Conservation (phyloP, 2,797 vertebrate species). For the Clamator glandarius region DNA sequence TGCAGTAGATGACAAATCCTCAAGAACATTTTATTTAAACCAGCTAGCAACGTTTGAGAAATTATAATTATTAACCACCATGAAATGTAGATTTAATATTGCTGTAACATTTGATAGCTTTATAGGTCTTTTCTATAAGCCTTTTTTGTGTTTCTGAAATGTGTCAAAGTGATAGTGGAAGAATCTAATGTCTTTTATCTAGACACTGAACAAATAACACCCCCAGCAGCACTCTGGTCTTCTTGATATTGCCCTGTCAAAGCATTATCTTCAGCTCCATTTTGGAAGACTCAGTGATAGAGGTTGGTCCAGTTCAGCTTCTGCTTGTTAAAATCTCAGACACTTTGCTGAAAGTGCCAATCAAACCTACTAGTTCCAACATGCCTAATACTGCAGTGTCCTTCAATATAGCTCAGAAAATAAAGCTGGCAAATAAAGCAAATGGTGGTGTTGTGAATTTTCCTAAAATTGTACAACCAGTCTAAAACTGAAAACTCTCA, state of each 20-base stretch:
- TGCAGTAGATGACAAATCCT: slow-evolving; percentile 24
- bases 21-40: slow-evolving; percentile 46
- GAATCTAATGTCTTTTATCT: not conserved
- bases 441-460: not conserved
- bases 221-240: not conserved
- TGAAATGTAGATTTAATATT: slow-evolving; percentile 46
- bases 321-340: not conserved
- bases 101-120: not conserved
- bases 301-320: not conserved
- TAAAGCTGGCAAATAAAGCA: not conserved
- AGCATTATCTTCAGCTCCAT: not conserved
- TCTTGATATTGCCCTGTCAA: slow-evolving; percentile 1
- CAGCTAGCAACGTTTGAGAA: not conserved
- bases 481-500: not conserved
- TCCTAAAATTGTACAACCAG: not conserved
- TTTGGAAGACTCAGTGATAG: not conserved
- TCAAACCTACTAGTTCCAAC: not conserved
- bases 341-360: not conserved
- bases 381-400: not conserved
- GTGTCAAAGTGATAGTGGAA: not conserved
- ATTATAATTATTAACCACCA: slow-evolving; percentile 28
- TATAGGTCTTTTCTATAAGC: not conserved
- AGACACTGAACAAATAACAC: slow-evolving; percentile 1
- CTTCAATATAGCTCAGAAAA: not conserved
- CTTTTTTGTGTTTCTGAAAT: slow-evolving; percentile 20